These are phyloP conservation scores for Drosophila willistoni DNA, from an alignment of 1,140 invertebrate genomes.

Conservation along the genomic window DNA sequence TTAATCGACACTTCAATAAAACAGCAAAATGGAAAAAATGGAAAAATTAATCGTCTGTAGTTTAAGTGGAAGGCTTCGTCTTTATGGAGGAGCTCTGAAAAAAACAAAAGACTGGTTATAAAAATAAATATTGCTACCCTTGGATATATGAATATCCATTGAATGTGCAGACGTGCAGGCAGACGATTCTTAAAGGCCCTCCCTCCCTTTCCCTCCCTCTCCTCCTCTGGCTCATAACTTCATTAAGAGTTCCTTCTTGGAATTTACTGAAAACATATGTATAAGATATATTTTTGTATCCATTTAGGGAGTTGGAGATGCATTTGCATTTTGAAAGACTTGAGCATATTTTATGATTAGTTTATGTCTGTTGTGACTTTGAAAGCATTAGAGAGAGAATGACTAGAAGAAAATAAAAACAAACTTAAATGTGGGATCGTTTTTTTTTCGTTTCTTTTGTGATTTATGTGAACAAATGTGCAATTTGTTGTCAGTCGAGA, in stretches of 20 bases:
- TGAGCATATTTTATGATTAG: constrained; percentile 33
- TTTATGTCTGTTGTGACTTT: constrained; percentile 46
- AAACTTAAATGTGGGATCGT: constrained; percentile 29
- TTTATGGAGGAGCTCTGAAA: constrained; percentile 38
- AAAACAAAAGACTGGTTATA: constrained; percentile 29
- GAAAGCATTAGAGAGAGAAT: constrained; percentile 28
- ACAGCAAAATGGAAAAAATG: constrained; percentile 42
- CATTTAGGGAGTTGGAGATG: constrained; percentile 20
- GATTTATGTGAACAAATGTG: constrained; percentile 69
- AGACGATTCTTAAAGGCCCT: not conserved
- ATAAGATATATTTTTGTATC: constrained; percentile 1
- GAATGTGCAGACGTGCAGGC: constrained; percentile 8
- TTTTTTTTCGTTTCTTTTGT: constrained; percentile 44
- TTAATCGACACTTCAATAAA: constrained; percentile 64
- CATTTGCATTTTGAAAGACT: constrained; percentile 48
- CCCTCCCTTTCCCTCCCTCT: not conserved
- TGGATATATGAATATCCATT: not conserved
- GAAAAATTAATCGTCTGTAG: constrained; percentile 62
- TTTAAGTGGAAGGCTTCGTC: constrained; percentile 56
- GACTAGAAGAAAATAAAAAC: not conserved
- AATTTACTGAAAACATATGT: constrained; percentile 28
- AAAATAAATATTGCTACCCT: constrained; percentile 39
- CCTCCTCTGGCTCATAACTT: constrained; percentile 46
- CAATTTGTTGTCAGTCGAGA: constrained; percentile 44
- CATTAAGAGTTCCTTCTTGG: constrained; percentile 57